A percentile compares a stretch with the other conserved stretches of the same genome.
phyloP scores from a whole-genome alignment of 2,113 vertebrate species.

The Vireo altiloquus region DNA sequence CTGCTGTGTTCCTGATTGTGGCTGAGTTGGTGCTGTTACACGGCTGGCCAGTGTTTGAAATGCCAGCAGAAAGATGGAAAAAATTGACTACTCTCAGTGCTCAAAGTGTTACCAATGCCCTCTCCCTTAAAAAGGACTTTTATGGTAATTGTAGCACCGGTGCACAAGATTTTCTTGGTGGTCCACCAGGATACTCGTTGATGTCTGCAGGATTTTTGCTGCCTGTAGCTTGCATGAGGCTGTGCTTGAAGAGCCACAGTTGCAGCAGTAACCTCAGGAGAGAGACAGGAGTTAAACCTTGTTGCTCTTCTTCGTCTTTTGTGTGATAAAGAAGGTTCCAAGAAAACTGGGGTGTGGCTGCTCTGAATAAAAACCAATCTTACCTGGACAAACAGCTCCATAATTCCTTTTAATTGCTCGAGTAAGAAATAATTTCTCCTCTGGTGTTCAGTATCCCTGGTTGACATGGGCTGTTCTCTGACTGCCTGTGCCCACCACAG shows the following conservation, averaged over 20 bases:
- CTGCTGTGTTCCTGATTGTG: not conserved
- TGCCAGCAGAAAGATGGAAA: not conserved
- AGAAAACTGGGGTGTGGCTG: not conserved
- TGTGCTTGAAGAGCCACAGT: not conserved
- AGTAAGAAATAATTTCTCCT: not conserved
- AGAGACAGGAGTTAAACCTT: not conserved
- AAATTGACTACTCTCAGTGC: not conserved
- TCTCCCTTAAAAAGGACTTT: not conserved
- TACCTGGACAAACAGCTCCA: not conserved
- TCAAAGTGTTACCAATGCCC: not conserved
- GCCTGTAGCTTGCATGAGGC: not conserved
- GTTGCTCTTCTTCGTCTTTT: not conserved
- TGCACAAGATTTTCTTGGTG: not conserved
- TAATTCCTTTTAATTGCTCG: not conserved
- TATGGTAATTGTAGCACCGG: not conserved
- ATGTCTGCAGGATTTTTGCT: not conserved
- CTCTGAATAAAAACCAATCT: not conserved
- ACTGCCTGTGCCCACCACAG: rapidly evolving
- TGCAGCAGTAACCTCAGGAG: not conserved
- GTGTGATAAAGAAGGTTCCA: not conserved
- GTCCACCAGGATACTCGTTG: rapidly evolving
- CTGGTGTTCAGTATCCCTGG: not conserved
- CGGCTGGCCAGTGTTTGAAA: not conserved
- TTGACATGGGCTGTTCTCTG: not conserved
- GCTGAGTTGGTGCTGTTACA: not conserved